Evolutionary conservation across 1,140 invertebrate species (phyloP).

Genomic region (Brachionus koreanus): DNA sequence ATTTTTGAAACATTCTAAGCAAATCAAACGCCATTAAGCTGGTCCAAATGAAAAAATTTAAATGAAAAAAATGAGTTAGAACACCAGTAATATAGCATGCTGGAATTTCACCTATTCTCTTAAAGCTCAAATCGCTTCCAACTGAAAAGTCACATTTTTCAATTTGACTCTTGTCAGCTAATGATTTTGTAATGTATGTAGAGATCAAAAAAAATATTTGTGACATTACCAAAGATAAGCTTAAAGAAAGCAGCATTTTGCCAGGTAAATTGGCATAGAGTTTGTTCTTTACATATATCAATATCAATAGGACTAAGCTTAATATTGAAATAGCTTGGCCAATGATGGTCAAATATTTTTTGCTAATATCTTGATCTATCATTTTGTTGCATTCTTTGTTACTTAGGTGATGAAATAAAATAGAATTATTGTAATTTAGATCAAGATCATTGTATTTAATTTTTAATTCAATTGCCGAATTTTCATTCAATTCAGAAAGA

Average conservation of each 20-base stretch:
- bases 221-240: background rate
- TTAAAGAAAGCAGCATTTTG: background rate
- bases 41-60: constrained; percentile 9
- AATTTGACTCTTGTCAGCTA: background rate
- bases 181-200: background rate
- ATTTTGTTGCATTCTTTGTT: background rate
- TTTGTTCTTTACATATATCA: background rate
- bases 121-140: background rate
- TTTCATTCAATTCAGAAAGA: background rate
- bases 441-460: background rate
- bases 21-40: background rate
- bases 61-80: constrained; percentile 1
- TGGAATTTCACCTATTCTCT: background rate
- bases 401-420: background rate
- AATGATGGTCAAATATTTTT: constrained; percentile 17
- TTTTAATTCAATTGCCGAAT: background rate
- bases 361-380: background rate
- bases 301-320: background rate
- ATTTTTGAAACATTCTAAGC: background rate
- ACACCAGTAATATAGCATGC: background rate
- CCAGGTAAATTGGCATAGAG: background rate
- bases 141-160: background rate
- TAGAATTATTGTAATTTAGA: background rate
- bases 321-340: background rate
- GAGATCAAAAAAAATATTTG: background rate